phyloP scores from a whole-genome alignment of 2,888 invertebrate genomes.

The Oscheius sp. region DNA sequence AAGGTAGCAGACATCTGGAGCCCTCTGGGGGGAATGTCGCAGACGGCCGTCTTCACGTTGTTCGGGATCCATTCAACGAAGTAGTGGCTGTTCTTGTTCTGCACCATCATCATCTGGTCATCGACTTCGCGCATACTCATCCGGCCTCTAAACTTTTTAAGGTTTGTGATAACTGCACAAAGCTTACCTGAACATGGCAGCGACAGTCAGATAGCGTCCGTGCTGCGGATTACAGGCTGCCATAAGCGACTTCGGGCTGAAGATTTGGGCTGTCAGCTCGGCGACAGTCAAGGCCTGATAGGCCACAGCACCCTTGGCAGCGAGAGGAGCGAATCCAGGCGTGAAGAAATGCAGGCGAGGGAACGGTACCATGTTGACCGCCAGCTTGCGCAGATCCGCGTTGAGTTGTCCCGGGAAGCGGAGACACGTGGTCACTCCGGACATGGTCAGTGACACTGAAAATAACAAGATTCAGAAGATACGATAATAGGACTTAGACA shows the following conservation, averaged over 20 bases:
- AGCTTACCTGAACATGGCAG: conserved; percentile 77
- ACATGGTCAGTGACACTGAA: conserved; percentile 76
- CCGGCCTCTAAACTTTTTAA: conserved; percentile 72
- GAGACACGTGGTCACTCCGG: conserved; percentile 75
- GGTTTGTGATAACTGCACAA: too few species aligned
- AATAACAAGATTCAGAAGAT: conserved; percentile 14
- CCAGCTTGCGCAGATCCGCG: conserved; percentile 83
- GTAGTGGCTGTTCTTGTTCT: conserved; percentile 90
- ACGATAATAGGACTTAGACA: too few species aligned
- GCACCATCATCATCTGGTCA: conserved; percentile 92
- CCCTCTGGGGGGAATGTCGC: conserved; percentile 92
- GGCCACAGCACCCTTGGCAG: conserved; percentile 81
- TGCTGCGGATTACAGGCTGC: conserved; percentile 77
- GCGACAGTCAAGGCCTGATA: conserved; percentile 82
- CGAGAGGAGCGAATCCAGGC: conserved; percentile 87
- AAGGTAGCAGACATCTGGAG: conserved; percentile 92
- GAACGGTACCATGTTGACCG: conserved; percentile 91
- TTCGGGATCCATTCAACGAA: conserved; percentile 91
- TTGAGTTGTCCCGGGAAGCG: conserved; percentile 90
- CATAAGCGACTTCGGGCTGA: conserved; percentile 79
- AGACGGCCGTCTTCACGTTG: conserved; percentile 78
- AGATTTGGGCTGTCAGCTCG: conserved; percentile 83
- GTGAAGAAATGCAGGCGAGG: conserved; percentile 82
- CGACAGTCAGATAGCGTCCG: conserved; percentile 79
- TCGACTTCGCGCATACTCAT: conserved; percentile 82